Percentiles rank a stretch among this genome's conserved stretches.
phyloP scores from a whole-genome alignment of 2,113 vertebrate genomes.

The Laticauda laticaudata region DNA sequence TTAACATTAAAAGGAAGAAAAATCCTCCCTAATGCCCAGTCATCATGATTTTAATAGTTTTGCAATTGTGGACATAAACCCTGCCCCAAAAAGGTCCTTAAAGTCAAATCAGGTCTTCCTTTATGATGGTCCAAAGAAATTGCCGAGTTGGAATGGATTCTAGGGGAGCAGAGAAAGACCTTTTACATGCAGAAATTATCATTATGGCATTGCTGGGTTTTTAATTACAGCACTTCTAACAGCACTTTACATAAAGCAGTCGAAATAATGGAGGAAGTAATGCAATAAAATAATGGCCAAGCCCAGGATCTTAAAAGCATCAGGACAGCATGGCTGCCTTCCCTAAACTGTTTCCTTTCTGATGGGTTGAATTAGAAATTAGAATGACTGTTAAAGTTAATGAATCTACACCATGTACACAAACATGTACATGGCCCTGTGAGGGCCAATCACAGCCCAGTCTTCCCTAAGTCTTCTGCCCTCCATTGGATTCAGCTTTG shows the following conservation, averaged over 20 bases:
- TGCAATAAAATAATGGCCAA: constrained; percentile 61
- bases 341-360: background rate
- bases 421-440: background rate
- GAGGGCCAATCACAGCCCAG: background rate
- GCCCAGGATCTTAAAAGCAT: constrained; percentile 61
- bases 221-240: constrained; percentile 74
- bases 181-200: constrained; percentile 71
- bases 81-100: constrained; percentile 18
- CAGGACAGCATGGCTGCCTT: constrained; percentile 60
- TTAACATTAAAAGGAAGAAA: background rate
- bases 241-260: constrained; percentile 66
- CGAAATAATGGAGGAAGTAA: constrained; percentile 71
- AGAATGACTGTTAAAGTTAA: background rate
- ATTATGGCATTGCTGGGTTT: constrained; percentile 72
- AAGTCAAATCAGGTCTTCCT: constrained; percentile 62
- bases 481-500: background rate
- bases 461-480: background rate
- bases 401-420: background rate
- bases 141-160: constrained; percentile 65
- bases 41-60: constrained; percentile 38
- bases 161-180: constrained; percentile 63
- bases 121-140: constrained; percentile 63
- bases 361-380: background rate
- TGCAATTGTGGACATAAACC: constrained; percentile 37
- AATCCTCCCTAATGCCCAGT: constrained; percentile 32